Percentiles rank a stretch among this genome's conserved stretches.
These are phyloP conservation scores for Theocolax elegans DNA, from an alignment of 1,140 invertebrate species.

Conservation along the genomic window DNA sequence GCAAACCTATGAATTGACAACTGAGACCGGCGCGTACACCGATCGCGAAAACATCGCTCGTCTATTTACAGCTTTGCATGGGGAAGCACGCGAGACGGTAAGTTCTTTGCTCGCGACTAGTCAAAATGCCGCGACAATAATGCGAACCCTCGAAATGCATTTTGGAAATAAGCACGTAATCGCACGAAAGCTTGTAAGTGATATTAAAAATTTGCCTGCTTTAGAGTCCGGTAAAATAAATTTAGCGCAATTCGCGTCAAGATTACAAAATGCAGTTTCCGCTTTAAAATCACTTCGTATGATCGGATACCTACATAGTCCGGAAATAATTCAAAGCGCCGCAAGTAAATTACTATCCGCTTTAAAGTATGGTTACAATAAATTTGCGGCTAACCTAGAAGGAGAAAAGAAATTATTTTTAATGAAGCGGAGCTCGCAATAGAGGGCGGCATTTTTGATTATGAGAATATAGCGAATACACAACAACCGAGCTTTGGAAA, in stretches of 20 bases:
- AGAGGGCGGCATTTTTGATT: neutral
- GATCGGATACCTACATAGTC: neutral
- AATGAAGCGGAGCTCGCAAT: neutral
- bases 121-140: neutral
- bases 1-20: no score
- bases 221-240: neutral
- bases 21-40: no score
- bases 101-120: no score
- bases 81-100: no score
- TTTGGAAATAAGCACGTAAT: neutral
- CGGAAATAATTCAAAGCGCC: neutral
- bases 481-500: no score
- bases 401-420: neutral
- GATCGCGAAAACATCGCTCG: no score
- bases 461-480: no score
- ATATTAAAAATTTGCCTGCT: neutral
- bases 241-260: neutral
- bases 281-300: neutral
- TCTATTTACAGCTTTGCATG: no score
- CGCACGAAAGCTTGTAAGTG: neutral
- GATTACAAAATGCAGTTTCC: neutral
- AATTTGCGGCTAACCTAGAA: neutral
- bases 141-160: neutral
- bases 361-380: conserved; percentile 19
- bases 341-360: conserved; percentile 17